Base-by-base conservation (phyloP, 2,113 vertebrate genomes). In the Thalassarche chlororhynchos region DNA sequence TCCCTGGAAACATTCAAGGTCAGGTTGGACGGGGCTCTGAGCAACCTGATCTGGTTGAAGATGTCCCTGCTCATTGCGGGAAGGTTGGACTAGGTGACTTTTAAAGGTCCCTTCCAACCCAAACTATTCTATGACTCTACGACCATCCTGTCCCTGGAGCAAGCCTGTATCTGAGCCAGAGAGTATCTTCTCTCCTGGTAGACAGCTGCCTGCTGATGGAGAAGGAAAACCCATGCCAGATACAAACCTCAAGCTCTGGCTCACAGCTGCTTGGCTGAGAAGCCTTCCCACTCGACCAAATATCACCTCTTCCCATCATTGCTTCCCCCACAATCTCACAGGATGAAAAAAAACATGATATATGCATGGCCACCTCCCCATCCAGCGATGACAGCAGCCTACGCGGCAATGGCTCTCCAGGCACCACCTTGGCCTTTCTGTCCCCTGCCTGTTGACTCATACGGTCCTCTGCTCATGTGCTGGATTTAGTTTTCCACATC, bases 171-270 rank as follows among this genome's bases (percentile, higher is more conserved):
- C 36, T 74, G 34, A 81, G 54, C 17, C 42, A 84, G 60, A 71
- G 36, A 34, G 32, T 38, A 54, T 60, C 82, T 91, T 38, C n/a
- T 88, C 23, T 70, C 61, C 70, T 52, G 29, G 47, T 17, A 85
- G 42, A 42, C 28, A 64, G 24, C 8, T 83, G 38, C 29, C 62
- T 79, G 57, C n/a, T 55, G 20, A 23, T 58, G 32, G 24, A 47
- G 58, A 79, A 86, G 10, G 60, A 88, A 94, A 93, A 85, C 6
- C 19, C n/a, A 72, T n/a, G 57, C 78, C 85, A 97, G 90, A 80
- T 21, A 57, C 32, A 88, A 96, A 91, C 38, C 64, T 57, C 51
- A 68, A 90, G 38, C 3, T 89, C 70, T 89, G 76, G 49, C 57
- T 95, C 58, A 25, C 38, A 94, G 72, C 23, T 86, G 64, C n/a